Conservation (phyloP, 64 coral and sea anemone genomes). For the Trachythela sp. region DNA sequence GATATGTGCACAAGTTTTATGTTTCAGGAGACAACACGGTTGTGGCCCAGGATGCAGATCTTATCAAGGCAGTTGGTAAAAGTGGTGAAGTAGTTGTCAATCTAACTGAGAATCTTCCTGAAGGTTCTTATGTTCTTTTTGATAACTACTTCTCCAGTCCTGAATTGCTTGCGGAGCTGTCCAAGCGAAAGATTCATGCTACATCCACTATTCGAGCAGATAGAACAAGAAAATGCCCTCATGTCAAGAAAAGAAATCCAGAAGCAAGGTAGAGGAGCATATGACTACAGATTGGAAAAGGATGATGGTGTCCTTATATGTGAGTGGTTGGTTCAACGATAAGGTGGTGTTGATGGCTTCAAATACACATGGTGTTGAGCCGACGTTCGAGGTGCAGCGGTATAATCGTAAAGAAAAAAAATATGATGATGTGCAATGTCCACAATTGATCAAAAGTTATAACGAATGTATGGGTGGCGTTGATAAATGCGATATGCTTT, state of each 20-base stretch:
- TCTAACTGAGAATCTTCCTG: background rate
- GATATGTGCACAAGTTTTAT: slow-evolving; percentile 32
- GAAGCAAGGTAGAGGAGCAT: slow-evolving; percentile 7
- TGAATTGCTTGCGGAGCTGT: background rate
- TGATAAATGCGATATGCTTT: background rate
- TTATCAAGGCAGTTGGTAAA: slow-evolving; percentile 5
- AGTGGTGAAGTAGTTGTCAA: background rate
- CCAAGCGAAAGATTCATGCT: background rate
- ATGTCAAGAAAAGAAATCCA: background rate
- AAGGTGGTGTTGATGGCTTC: slow-evolving; percentile 12
- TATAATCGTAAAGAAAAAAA: background rate
- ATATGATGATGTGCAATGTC: background rate
- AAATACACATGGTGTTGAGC: slow-evolving; percentile 13
- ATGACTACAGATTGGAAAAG: background rate
- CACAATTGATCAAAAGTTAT: background rate
- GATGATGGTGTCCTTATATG: background rate
- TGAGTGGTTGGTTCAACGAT: slow-evolving; percentile 1
- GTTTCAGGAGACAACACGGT: background rate
- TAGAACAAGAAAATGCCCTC: slow-evolving; percentile 32
- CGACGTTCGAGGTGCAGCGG: background rate
- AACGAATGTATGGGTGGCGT: background rate
- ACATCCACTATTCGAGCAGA: background rate
- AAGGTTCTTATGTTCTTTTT: slow-evolving; percentile 9
- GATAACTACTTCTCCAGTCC: slow-evolving; percentile 28
- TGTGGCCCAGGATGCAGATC: background rate